phyloP scores from a whole-genome alignment of 2,113 vertebrate species.

The Cyanocitta stelleri region DNA sequence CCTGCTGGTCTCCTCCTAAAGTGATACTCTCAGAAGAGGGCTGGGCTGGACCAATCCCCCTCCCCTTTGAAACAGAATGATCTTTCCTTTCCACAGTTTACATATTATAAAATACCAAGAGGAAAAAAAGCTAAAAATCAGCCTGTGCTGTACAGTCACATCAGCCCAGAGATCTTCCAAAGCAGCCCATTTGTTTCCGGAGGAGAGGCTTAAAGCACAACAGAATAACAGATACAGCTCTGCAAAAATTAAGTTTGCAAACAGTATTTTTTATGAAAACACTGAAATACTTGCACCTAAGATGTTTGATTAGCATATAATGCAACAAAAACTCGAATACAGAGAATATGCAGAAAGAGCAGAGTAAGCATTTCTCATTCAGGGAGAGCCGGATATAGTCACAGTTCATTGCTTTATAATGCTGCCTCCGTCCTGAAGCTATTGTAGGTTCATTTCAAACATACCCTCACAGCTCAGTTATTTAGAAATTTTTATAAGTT shows the following conservation, averaged over 20 bases:
- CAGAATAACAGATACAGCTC: not conserved
- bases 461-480: not conserved
- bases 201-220: not conserved
- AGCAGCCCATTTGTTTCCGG: not conserved
- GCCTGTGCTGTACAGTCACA: not conserved
- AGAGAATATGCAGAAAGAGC: not conserved
- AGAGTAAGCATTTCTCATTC: not conserved
- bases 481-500: not conserved
- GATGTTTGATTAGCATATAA: not conserved
- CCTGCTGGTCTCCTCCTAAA: not conserved
- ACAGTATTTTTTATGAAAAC: not conserved
- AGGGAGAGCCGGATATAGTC: not conserved
- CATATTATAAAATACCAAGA: not conserved
- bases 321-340: not conserved
- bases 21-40: not conserved
- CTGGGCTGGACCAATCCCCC: not conserved
- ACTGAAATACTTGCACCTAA: not conserved
- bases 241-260: not conserved
- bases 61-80: not conserved
- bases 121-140: not conserved
- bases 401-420: not conserved
- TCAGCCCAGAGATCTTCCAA: not conserved
- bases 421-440: not conserved
- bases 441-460: not conserved
- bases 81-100: not conserved